These are phyloP conservation scores for Pachypeltis micranthus DNA, from an alignment of 1,140 invertebrate genomes.

Conservation along the genomic window DNA sequence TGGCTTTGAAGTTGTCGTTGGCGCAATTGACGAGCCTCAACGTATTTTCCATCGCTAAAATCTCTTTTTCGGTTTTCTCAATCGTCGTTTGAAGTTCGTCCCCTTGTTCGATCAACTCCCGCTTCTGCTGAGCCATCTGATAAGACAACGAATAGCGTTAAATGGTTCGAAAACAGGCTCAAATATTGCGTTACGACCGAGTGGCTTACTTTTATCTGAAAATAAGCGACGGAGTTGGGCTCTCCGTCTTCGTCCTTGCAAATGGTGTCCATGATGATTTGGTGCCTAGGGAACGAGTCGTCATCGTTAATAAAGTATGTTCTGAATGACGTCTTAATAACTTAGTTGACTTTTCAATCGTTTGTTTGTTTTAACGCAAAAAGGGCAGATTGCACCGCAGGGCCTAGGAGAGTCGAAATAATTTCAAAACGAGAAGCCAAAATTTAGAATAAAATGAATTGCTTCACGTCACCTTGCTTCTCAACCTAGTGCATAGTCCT, in stretches of 20 bases:
- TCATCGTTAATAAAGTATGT: too few relatives aligned
- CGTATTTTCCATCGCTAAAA: conserved; percentile 60
- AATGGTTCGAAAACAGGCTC: too few relatives aligned
- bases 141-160: neutral
- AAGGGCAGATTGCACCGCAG: neutral
- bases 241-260: conserved; percentile 47
- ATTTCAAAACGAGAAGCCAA: too few relatives aligned
- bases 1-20: conserved; percentile 36
- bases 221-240: conserved; percentile 46
- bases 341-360: too few relatives aligned
- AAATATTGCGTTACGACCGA: too few relatives aligned
- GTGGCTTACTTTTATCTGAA: conserved; percentile 46
- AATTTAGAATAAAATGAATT: too few relatives aligned
- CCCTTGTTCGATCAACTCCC: conserved; percentile 53
- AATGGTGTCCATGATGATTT: conserved; percentile 30
- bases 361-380: too few relatives aligned
- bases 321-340: too few relatives aligned
- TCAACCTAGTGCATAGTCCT: too few relatives aligned
- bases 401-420: neutral
- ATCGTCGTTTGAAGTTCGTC: conserved; percentile 49
- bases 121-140: conserved; percentile 51
- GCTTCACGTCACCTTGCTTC: too few relatives aligned
- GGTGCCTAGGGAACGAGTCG: too few relatives aligned
- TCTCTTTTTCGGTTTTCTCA: conserved; percentile 52
- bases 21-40: conserved; percentile 52